phyloP scores from a whole-genome alignment of 2,797 vertebrate species.

The Pseudocheirus occidentalis region DNA sequence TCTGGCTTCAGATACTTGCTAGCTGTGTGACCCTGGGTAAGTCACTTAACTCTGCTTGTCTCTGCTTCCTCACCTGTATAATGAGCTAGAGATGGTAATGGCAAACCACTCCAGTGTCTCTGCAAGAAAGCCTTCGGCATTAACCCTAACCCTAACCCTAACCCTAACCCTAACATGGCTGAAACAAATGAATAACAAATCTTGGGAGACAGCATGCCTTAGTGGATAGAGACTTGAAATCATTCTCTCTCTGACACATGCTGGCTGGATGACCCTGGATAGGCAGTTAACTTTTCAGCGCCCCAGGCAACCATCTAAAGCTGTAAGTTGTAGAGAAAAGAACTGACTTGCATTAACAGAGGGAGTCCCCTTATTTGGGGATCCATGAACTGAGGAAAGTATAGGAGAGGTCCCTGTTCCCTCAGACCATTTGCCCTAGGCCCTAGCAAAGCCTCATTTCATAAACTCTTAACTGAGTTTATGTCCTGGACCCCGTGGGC shows the following conservation, averaged over 20 bases:
- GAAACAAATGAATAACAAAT: not conserved
- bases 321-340: not conserved
- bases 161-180: too few species aligned
- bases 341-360: not conserved
- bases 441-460: not conserved
- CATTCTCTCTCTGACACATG: not conserved
- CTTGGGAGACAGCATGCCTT: not conserved
- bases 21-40: not conserved
- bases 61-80: not conserved
- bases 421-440: not conserved
- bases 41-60: not conserved
- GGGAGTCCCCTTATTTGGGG: not conserved
- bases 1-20: not conserved
- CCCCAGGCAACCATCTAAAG: not conserved
- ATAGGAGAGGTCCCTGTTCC: not conserved
- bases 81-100: not conserved
- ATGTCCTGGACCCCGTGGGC: not conserved
- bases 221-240: not conserved
- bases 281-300: not conserved
- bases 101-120: not conserved
- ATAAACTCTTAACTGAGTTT: not conserved
- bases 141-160: too few species aligned
- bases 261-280: not conserved
- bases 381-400: not conserved
- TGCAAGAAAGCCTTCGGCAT: too few species aligned